Conservation (phyloP, 2,797 vertebrate species). For the Hyperoplus immaculatus region DNA sequence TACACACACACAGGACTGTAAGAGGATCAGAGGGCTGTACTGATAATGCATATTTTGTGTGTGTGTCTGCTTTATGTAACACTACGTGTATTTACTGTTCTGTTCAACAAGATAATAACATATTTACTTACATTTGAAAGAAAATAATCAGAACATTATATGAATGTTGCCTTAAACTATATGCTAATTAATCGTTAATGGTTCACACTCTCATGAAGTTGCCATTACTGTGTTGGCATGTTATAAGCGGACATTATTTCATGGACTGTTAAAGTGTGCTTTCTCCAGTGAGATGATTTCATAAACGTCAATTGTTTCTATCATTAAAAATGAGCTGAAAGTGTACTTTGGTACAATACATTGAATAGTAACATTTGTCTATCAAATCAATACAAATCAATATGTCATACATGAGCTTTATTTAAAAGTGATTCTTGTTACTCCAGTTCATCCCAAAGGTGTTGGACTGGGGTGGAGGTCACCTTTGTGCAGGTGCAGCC, state of each 20-base stretch:
- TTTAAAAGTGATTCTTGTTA: too few species aligned
- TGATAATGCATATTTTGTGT: constrained; percentile 54
- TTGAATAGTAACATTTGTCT: too few species aligned
- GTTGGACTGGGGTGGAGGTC: neutral
- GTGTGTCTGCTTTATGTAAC: constrained; percentile 39
- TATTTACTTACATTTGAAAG: neutral
- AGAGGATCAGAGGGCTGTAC: constrained; percentile 42
- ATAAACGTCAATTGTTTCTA: neutral
- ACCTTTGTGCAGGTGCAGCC: constrained; percentile 40
- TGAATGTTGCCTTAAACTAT: neutral
- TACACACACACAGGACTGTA: constrained; percentile 20
- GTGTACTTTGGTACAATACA: too few species aligned
- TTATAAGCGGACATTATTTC: neutral
- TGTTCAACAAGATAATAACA: neutral
- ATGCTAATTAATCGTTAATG: neutral
- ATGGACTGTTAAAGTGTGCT: neutral
- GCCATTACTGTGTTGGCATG: neutral
- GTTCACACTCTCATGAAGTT: neutral
- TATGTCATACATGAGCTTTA: too few species aligned
- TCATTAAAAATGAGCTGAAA: too few species aligned
- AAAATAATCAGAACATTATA: neutral
- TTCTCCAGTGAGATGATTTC: neutral
- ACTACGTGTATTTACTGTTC: neutral
- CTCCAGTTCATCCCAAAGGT: neutral
- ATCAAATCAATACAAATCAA: too few species aligned